These are phyloP conservation scores for Drosophila kuntzei DNA, from an alignment of 2,888 invertebrate species.

Conservation along the genomic window DNA sequence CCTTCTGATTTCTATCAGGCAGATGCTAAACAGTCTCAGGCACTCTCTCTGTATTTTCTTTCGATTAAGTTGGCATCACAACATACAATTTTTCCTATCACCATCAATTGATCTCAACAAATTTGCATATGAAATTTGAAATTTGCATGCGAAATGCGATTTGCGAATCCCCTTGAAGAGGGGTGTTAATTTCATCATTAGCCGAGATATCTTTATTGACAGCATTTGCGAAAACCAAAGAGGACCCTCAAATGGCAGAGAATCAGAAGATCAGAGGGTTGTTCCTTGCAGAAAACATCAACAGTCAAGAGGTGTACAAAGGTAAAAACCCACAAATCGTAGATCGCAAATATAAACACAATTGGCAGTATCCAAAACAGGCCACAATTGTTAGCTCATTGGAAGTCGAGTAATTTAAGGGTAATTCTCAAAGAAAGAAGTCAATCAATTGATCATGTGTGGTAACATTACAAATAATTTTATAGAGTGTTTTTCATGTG, in stretches of 20 bases:
- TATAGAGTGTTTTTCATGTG: neutral
- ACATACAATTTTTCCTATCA: constrained; percentile 33
- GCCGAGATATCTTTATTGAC: constrained; percentile 55
- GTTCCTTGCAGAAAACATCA: constrained; percentile 31
- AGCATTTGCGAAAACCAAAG: constrained; percentile 40
- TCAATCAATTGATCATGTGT: constrained; percentile 31
- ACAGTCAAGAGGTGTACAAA: constrained; percentile 67
- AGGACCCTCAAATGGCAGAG: constrained; percentile 1
- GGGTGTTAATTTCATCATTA: constrained; percentile 77
- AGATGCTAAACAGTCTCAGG: constrained; percentile 31
- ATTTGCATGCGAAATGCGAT: constrained; percentile 51
- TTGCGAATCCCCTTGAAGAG: constrained; percentile 13
- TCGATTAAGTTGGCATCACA: constrained; percentile 62
- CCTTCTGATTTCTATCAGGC: constrained; percentile 46
- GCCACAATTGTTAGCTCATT: constrained; percentile 3
- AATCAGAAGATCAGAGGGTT: constrained; percentile 13
- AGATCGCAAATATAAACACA: constrained; percentile 65
- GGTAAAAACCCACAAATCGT: constrained; percentile 57
- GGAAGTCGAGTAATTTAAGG: neutral
- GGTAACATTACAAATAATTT: neutral
- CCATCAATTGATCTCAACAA: constrained; percentile 47
- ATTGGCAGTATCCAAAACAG: constrained; percentile 31
- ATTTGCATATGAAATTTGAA: constrained; percentile 48
- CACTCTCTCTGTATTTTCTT: constrained; percentile 21
- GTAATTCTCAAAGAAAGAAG: constrained; percentile 6